Base-by-base conservation (phyloP, 1,140 invertebrate species). In the Drosophila pallidifrons region DNA sequence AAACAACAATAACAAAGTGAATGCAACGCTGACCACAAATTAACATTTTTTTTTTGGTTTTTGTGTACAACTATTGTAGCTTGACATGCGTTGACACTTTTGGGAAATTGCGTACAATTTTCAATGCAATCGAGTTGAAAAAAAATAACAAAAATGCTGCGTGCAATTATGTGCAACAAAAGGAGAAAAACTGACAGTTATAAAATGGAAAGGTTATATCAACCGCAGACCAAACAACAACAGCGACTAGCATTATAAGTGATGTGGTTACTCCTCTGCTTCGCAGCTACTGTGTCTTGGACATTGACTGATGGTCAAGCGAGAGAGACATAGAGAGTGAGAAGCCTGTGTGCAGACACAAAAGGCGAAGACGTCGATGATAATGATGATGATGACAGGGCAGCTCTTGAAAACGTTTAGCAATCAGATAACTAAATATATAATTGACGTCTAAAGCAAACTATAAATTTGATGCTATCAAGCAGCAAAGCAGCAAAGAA, bases 131-230 rank as follows among this genome's bases (percentile, higher is more conserved):
- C 20, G 20, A 77, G 81, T 63, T 73, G 63, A 45, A 77, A 79
- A 25, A 25, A 25, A 25, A 25, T 4, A 25, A 25, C 20, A 25
- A 25, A 87, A 79, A 57, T 69, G 47, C 59, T 63, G 67, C 60
- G 76, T 58, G 79, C 75, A 87, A 87, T 87, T 87, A 80, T 66
- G 46, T 30, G 16, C 11, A 61, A 32, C 5, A 11, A 43, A 15
- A 43, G 38, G 25, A 49, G 57, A 49, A 72, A 47, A 51, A 65
- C 54, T 87, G 83, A 87, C 83, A 87, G 82, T 87, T 82, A 66
- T 68, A 77, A 82, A 86, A 87, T 87, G 82, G 82, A 87, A 87
- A 87, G 82, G 82, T 82, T 88, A 87, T 77, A 66, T 63, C 55
- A 52, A 69, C 51, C 51, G 11, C 51, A 52, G 51, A 52, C 51